Conservation (phyloP, 2,113 vertebrate species). For the Pelodiscus sinensis region DNA sequence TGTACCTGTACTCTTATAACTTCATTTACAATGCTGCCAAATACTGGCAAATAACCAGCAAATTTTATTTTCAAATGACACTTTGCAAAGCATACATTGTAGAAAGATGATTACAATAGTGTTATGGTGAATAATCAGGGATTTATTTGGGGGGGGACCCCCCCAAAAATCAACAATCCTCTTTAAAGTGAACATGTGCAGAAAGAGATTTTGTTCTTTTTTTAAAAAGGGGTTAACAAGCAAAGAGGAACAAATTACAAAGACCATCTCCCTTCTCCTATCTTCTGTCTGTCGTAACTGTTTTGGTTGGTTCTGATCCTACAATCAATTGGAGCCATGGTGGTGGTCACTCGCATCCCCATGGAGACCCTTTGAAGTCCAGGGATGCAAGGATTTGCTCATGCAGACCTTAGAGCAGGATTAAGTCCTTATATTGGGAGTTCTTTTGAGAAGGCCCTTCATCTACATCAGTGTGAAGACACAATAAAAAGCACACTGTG, state of each 20-base stretch:
- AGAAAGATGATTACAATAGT: background rate
- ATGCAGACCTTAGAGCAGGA: background rate
- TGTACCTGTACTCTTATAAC: background rate
- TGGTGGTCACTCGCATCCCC: background rate
- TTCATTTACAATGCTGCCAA: background rate
- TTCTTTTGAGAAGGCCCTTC: fast-evolving
- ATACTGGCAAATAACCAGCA: background rate
- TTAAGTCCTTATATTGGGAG: background rate
- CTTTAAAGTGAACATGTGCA: background rate
- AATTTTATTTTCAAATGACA: background rate
- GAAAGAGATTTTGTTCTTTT: background rate
- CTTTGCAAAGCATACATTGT: background rate
- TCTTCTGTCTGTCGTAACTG: background rate
- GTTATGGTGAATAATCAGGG: background rate
- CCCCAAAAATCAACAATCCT: too few relatives aligned
- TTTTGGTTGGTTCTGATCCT: background rate
- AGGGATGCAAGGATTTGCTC: background rate
- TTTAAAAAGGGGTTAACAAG: background rate
- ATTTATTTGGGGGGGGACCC: background rate
- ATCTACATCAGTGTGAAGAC: background rate
- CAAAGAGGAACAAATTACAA: background rate
- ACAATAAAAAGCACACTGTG: background rate
- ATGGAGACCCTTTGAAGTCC: fast-evolving
- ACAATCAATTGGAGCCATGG: background rate
- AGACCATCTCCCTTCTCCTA: background rate